phyloP scores from a whole-genome alignment of 2,797 vertebrate species.

The Dicrostonyx torquatus region DNA sequence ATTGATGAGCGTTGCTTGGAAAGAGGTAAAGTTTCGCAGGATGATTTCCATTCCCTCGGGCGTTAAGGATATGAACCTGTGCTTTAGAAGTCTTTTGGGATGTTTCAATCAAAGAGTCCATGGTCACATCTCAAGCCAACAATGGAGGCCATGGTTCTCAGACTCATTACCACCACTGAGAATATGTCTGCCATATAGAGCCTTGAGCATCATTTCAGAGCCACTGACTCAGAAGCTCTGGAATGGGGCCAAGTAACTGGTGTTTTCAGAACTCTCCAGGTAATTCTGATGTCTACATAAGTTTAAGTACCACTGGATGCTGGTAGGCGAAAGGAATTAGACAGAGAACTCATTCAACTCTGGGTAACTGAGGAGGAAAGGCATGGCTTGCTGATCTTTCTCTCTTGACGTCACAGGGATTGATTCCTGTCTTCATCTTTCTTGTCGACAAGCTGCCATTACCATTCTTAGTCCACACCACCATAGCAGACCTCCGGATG shows the following conservation, averaged over 20 bases:
- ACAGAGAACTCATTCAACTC: background rate
- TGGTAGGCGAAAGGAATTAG: background rate
- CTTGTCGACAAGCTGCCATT: background rate
- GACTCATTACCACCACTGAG: background rate
- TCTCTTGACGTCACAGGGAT: background rate
- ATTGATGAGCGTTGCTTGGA: background rate
- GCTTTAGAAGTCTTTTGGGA: background rate
- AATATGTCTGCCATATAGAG: background rate
- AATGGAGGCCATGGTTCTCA: background rate
- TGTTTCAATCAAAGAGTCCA: background rate
- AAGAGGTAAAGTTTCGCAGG: background rate
- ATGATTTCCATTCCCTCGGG: background rate
- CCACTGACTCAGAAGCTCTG: background rate
- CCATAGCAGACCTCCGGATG: background rate
- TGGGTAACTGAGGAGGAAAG: background rate
- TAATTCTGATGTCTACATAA: background rate
- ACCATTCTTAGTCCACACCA: background rate
- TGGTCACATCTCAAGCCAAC: background rate
- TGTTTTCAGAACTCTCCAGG: background rate
- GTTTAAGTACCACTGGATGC: background rate
- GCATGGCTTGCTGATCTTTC: background rate
- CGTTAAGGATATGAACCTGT: background rate
- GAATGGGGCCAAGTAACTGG: background rate
- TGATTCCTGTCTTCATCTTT: background rate
- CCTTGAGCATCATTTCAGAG: background rate